Base-by-base conservation (phyloP, 1,140 invertebrate genomes). In the Diploscapter pachys region DNA sequence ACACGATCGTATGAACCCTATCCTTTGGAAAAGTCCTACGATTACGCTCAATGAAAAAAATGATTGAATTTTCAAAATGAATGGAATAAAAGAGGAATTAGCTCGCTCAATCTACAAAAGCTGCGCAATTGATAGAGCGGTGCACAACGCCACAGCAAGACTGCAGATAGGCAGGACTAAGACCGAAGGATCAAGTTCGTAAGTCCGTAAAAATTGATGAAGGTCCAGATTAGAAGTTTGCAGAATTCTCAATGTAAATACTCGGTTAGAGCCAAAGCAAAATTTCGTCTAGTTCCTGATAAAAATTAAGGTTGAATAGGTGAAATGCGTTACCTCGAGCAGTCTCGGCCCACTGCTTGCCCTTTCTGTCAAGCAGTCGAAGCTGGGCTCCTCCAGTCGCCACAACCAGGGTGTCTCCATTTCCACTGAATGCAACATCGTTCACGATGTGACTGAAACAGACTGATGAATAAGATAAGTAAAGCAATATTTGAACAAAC, bases 321-420 rank as follows among this genome's bases (percentile, higher is more conserved):
- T 31, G 31, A 50, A 4, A 4, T n/a, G 5, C 50, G 11, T 8
- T 50, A 63, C 59, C 56, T 87, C 97, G 96, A 0, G 94, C 91
- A 81, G 95, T 98, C 87, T 99, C 95, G 11, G 94, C 89, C 74
- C 94, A 91, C 86, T 98, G 95, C 82, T 94, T 94, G 3, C 96
- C 97, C 87, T 99, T 96, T 71, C 96, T 88, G 85, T 98, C 96
- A 3, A 98, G 86, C 0, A 99, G 59, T 87, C 98, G 98, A 0
- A 96, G 94, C 79, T 90, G 89, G 4, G 88, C 86, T 70, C 92
- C 92, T 0, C 94, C 95, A n/a, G 94, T 92, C 5, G 97, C 90
- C 0, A 98, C 92, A 2, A 99, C 87, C n/a, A 99, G 91, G 11
- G 91, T 90, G 85, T 99, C 97, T 0, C 96, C 96, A 0, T 94